phyloP scores from a whole-genome alignment of 2,797 vertebrate genomes.

The Anguilla obscura region DNA sequence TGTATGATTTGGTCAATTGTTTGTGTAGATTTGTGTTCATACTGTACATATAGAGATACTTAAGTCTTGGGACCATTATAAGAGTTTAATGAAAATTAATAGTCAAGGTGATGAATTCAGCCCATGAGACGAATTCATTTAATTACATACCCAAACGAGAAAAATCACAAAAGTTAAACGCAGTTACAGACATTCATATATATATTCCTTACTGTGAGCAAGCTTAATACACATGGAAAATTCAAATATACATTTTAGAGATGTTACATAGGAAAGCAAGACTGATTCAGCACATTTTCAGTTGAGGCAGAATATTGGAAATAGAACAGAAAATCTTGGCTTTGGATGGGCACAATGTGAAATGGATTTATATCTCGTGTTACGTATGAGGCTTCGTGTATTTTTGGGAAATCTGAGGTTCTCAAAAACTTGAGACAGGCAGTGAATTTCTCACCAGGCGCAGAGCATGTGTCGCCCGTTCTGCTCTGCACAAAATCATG shows the following conservation, averaged over 20 bases:
- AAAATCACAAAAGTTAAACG: not conserved
- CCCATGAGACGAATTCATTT: not conserved
- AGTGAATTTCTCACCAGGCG: slow-evolving; percentile 1
- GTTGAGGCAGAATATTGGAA: not conserved
- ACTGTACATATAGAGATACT: not conserved
- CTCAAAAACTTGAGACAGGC: not conserved
- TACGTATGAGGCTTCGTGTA: not conserved
- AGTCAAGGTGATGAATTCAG: not conserved
- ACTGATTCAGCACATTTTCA: not conserved
- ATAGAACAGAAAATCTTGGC: not conserved
- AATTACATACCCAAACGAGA: not conserved
- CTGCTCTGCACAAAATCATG: not conserved
- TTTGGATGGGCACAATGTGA: not conserved
- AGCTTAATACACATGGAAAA: slow-evolving; percentile 11
- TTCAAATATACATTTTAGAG: not conserved
- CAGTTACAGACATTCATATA: not conserved
- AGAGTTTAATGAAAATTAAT: slow-evolving; percentile 20
- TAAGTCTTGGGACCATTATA: not conserved
- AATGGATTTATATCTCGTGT: not conserved
- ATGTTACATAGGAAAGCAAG: not conserved
- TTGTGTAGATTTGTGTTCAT: not conserved
- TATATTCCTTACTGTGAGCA: not conserved
- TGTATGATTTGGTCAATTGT: not conserved
- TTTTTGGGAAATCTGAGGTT: not conserved
- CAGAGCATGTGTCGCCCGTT: not conserved